Percentiles rank a stretch among this genome's conserved stretches.
Evolutionary conservation across 2,888 invertebrate species (phyloP).

Genomic region (Tetragnatha montana): DNA sequence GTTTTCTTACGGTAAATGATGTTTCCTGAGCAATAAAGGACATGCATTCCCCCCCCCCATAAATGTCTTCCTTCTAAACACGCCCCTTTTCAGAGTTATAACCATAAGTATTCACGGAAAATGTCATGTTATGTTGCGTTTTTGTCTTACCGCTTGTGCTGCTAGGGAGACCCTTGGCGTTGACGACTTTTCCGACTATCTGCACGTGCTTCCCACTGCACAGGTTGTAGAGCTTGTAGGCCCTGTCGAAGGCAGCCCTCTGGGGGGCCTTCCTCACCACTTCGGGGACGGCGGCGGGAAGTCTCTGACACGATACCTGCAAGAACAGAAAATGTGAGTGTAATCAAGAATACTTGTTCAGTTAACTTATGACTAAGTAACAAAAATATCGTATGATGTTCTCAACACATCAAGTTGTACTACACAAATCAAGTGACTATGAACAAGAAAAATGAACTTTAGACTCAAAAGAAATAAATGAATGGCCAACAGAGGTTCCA

Average conservation of each 20-base stretch:
- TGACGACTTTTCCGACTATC: conserved; percentile 61
- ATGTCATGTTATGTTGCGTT: no score
- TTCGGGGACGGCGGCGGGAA: conserved; percentile 58
- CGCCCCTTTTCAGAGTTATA: background rate
- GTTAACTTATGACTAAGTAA: no score
- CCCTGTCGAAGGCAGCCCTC: conserved; percentile 49
- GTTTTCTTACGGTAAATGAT: no score
- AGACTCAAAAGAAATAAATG: no score
- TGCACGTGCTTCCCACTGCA: conserved; percentile 67
- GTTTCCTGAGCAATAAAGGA: no score
- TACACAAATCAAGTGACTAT: no score
- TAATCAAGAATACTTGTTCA: background rate
- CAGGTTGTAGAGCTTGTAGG: conserved; percentile 66
- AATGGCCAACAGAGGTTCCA: no score
- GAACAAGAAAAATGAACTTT: no score
- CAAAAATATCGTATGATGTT: no score
- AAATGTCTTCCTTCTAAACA: background rate
- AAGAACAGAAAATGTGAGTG: background rate
- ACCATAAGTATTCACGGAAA: no score
- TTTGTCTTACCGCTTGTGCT: conserved; percentile 52
- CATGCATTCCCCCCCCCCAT: no score
- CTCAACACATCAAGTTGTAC: no score
- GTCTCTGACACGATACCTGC: conserved; percentile 66
- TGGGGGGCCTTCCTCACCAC: conserved; percentile 59
- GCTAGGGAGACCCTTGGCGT: conserved; percentile 58